Evolutionary conservation across 2,888 invertebrate species (phyloP), one percentile per base, ranked within the genome.

Genomic region (Spodoptera picta): DNA sequence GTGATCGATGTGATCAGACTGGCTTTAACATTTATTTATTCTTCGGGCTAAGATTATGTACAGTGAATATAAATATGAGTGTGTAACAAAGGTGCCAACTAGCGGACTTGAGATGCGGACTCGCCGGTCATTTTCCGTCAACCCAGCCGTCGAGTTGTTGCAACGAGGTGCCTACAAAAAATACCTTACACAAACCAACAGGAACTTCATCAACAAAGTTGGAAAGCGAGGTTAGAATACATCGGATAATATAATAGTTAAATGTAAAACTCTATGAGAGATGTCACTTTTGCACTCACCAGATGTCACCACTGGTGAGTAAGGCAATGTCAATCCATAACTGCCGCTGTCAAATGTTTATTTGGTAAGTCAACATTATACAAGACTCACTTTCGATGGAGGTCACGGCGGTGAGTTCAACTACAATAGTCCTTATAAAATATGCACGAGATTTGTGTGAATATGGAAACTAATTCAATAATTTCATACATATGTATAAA

Each of bases 191-290:
- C 87, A 89, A 54, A 85, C 85, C 60, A 93, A 93, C 84, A 81
- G 93, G 63, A 79, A 86, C 60, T 87, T 82, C 77, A 85, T 93
- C 56, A 87, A 93, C 79, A 85, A 86, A 60, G 82, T 93, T 57
- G 93, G 93, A 41, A 93, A 93, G 83, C 82, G 93, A 91, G 92
- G 93, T 93, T 80, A 88, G 92, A 71, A 49, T 47, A 36, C 4
- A 23, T 52, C 36, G 31, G 19, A 19, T 19, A 31, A 19, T 19
- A 31, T 48, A 12, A 19, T 56, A 49, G 19, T n/a, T 31, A 10
- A 23, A n/a, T 45, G 9, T 61, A 50, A 42, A 53, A 46, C 4
- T 36, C 36, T 36, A 36, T 9, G 9, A 36, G 6, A 6, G 36
- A 36, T 36, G 2, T 36, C 5, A 27, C 1, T 36, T 7, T 36